Conservation (phyloP, 2,797 vertebrate species). For the Pterois miles region DNA sequence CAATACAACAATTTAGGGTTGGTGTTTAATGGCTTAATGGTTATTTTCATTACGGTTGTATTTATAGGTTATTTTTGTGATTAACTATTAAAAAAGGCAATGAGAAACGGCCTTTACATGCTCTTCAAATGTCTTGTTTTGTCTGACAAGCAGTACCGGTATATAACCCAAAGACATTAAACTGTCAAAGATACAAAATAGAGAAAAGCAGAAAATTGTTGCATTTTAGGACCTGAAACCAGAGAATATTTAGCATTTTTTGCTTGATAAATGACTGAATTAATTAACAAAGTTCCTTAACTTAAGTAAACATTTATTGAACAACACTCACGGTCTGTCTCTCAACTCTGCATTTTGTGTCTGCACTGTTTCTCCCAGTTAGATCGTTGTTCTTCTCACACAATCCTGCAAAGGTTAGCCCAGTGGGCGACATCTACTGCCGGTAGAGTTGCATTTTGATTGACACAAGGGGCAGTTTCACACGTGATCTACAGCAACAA, state of each 20-base stretch:
- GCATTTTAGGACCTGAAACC: not conserved
- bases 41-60: not conserved
- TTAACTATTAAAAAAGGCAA: not conserved
- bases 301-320: too few relatives aligned
- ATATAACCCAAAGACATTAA: not conserved
- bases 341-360: too few relatives aligned
- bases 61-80: not conserved
- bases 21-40: not conserved
- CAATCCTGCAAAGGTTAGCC: too few relatives aligned
- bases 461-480: too few relatives aligned
- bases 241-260: not conserved
- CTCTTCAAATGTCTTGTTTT: not conserved
- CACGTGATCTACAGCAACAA: too few relatives aligned
- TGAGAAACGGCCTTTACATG: not conserved
- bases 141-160: not conserved
- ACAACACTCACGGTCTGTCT: too few relatives aligned
- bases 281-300: too few relatives aligned
- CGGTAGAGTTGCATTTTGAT: too few relatives aligned
- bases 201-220: not conserved
- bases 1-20: not conserved
- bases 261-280: not conserved
- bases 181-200: not conserved
- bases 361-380: too few relatives aligned
- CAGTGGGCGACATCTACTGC: too few relatives aligned
- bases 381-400: too few relatives aligned